Evolutionary conservation across 1,140 invertebrate genomes (phyloP).

Genomic region (Scaptomyza graminum): DNA sequence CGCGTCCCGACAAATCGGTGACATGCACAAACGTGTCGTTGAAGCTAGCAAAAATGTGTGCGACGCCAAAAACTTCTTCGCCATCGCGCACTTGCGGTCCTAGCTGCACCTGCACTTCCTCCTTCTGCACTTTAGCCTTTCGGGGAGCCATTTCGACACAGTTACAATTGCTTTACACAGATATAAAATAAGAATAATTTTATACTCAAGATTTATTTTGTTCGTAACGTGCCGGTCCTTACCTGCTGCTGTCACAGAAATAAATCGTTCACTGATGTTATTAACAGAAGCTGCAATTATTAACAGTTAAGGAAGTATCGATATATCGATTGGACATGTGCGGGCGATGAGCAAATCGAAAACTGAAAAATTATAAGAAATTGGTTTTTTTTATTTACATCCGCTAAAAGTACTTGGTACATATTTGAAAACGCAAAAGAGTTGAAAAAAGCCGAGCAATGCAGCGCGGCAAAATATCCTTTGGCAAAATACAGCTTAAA

Average conservation of each 20-base stretch:
- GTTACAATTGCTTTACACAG: too few species aligned
- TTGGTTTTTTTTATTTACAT: conserved; percentile 1
- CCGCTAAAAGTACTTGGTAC: not conserved
- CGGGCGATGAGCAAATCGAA: conserved; percentile 9
- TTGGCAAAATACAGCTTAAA: conserved; percentile 86
- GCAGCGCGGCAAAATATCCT: conserved; percentile 84
- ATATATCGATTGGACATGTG: conserved; percentile 11
- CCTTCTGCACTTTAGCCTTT: too few species aligned
- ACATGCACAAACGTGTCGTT: too few species aligned
- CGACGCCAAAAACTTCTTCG: too few species aligned
- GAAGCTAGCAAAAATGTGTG: too few species aligned
- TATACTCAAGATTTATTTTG: not conserved
- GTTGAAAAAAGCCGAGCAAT: conserved; percentile 30
- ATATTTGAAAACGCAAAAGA: not conserved
- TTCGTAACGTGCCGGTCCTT: not conserved
- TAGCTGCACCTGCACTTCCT: too few species aligned
- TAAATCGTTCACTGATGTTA: not conserved
- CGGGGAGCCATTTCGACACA: too few species aligned
- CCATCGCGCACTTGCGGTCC: too few species aligned
- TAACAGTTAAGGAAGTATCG: conserved; percentile 4
- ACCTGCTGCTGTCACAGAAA: not conserved
- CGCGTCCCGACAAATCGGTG: too few species aligned
- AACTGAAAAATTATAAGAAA: not conserved
- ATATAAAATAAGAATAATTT: too few species aligned
- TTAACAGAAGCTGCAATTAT: not conserved